Base-by-base conservation (phyloP, 2,888 invertebrate genomes). In the Cyclophora albipunctata region DNA sequence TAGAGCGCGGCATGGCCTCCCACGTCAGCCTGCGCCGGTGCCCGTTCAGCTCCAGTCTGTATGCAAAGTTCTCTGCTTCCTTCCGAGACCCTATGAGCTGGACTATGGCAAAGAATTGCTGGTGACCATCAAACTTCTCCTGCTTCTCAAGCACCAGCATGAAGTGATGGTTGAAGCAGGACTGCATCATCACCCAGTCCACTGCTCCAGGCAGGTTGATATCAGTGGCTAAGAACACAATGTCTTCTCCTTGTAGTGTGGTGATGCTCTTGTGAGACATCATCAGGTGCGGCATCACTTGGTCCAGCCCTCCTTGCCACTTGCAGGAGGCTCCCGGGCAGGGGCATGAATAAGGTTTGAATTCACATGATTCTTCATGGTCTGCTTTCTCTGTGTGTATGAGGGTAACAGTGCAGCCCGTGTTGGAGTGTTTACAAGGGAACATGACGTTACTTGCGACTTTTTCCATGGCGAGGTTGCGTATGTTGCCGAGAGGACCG, bases 121-220 rank as follows among this genome's bases (percentile, higher is more conserved):
- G 97, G 74, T 96, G 96, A 1, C 97, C 98, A 88, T 99, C 98
- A 80, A 94, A 97, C 78, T 99, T 99, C 73, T 98, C 98, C 84
- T 98, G 98, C 78, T 99, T 99, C 79, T 99, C 99, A 47, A 99
- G 91, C 40, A 99, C 99, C 62, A 99, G 91, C 99, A 99, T 99
- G 75, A 99, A 99, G 83, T 99, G 97, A 77, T 98, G 98, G 51
- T 97, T 98, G 81, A 99, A 99, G 84, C 99, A 99, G 35, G 98
- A 98, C 87, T 99, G 99, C 99, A 99, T 99, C 99, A 99, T 99
- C 3, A 97, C 97, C 98, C 98, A 99, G 82, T 99, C 98, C 5
- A 99, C 98, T 40, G 98, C 99, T 53, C 99, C 99, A 4, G 99
- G 99, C 61, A 99, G 91, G 89, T 99, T 99, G 56, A 99, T 99